Base-by-base conservation (phyloP, 2,888 invertebrate genomes). In the Tiliacea citrago region DNA sequence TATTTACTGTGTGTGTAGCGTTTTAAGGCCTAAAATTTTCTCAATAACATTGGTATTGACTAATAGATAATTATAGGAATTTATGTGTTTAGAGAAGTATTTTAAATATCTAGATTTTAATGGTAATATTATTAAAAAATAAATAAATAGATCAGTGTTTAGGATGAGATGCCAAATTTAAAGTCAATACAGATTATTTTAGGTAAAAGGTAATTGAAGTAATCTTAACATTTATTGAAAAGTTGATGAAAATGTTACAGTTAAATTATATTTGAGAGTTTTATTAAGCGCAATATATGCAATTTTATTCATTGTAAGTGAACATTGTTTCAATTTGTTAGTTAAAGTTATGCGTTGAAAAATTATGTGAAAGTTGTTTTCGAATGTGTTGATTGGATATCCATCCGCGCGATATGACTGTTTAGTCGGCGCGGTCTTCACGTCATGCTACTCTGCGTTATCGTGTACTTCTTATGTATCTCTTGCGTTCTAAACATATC, bases 161-260 rank as follows among this genome's bases (percentile, higher is more conserved):
- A 96, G 96, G 93, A 95, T 93, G 95, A 96, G 96, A 95, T 97
- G 97, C 97, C 97, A 97, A 97, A 97, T 97, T 96, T 95, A 96
- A 97, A 97, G 97, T 97, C 97, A 97, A 97, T 97, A 97, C 97
- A 89, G 95, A 94, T 96, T 97, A 96, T 95, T 96, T 96, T 96
- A 97, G 96, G 97, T 97, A 97, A 96, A 97, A 92, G 91, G 91
- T 96, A 96, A 96, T 94, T 95, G 95, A 95, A 92, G 92, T 95
- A 95, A 95, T 95, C 95, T 94, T 95, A 95, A 95, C 95, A 92
- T 95, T 95, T 95, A 96, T 95, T 95, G 91, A 96, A 95, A 95
- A 96, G 95, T 95, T 95, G 92, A 95, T 94, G 91, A 95, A 93
- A 95, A 95, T 96, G 95, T 96, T 96, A 95, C 95, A 95, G 95